Percentiles rank a stretch among this genome's conserved stretches.
These are phyloP conservation scores for Paragorgia papillata DNA, from an alignment of 92 coral and sea anemone genomes.

Conservation along the genomic window DNA sequence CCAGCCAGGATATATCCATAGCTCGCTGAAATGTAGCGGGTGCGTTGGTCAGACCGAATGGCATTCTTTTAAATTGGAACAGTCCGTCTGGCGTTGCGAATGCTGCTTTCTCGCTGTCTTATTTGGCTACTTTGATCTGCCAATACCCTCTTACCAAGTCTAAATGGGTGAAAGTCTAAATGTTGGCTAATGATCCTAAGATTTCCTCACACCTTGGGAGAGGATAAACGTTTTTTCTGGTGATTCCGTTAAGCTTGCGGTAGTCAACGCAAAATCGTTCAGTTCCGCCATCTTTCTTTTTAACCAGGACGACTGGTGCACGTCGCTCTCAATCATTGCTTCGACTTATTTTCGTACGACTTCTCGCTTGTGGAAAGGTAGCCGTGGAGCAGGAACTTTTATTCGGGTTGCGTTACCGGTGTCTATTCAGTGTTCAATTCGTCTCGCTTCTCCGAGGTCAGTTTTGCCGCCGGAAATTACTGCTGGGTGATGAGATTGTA, in stretches of 20 bases:
- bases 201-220: constrained; percentile 36
- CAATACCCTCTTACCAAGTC: constrained; percentile 31
- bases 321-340: constrained; percentile 5
- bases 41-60: constrained; percentile 22
- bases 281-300: constrained; percentile 29
- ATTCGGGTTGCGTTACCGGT: constrained; percentile 13
- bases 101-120: constrained; percentile 32
- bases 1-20: neutral
- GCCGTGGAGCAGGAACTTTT: constrained; percentile 26
- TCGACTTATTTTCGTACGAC: constrained; percentile 15
- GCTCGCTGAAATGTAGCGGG: constrained; percentile 23
- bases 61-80: constrained; percentile 31
- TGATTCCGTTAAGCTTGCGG: constrained; percentile 24
- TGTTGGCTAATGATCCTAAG: neutral
- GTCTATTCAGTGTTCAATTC: constrained; percentile 20
- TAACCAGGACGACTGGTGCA: constrained; percentile 19
- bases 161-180: neutral
- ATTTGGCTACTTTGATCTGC: constrained; percentile 15
- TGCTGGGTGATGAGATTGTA: constrained; percentile 16
- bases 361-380: constrained; percentile 31
- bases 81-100: constrained; percentile 22
- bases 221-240: constrained; percentile 22
- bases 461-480: constrained; percentile 35
- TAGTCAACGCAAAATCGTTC: constrained; percentile 40
- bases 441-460: constrained; percentile 40